phyloP scores from a whole-genome alignment of 2,797 vertebrate species.

The Chloroceryle inda region DNA sequence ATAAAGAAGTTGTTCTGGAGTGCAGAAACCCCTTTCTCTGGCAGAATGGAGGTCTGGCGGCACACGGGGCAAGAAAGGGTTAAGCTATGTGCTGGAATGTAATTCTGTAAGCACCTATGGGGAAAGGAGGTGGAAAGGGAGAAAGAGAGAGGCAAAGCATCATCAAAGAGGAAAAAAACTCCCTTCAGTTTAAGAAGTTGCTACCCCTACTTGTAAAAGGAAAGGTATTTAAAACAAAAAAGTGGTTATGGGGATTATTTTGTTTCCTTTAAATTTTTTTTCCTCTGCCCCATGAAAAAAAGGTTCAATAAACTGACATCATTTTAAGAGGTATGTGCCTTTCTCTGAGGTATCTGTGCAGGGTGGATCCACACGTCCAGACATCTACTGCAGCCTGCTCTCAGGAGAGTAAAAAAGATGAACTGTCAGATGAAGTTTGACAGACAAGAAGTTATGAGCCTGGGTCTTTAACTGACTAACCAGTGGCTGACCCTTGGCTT shows the following conservation, averaged over 20 bases:
- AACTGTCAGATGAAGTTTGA: not conserved
- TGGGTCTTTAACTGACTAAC: not conserved
- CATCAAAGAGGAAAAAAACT: not conserved
- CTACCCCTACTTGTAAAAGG: not conserved
- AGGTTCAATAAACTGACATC: not conserved
- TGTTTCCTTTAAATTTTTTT: not conserved
- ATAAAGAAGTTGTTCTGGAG: constrained; percentile 99
- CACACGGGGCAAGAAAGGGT: constrained; percentile 97
- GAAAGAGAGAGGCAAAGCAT: not conserved
- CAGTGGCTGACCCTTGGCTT: not conserved
- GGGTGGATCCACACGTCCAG: not conserved
- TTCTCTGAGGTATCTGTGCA: not conserved
- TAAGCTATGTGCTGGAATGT: constrained; percentile 96
- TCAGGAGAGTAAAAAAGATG: not conserved
- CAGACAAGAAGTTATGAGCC: not conserved
- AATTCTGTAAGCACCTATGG: constrained; percentile 95
- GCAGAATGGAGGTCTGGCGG: constrained; percentile 97
- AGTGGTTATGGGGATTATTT: not conserved
- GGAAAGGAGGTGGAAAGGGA: constrained; percentile 8
- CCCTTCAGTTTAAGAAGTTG: not conserved
- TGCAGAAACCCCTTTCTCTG: constrained; percentile 97
- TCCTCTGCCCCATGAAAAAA: not conserved
- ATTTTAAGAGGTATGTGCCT: not conserved
- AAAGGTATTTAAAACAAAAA: not conserved
- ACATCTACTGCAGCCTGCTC: not conserved